phyloP scores from a whole-genome alignment of 2,888 invertebrate genomes.

The Diplazon laetatorius region DNA sequence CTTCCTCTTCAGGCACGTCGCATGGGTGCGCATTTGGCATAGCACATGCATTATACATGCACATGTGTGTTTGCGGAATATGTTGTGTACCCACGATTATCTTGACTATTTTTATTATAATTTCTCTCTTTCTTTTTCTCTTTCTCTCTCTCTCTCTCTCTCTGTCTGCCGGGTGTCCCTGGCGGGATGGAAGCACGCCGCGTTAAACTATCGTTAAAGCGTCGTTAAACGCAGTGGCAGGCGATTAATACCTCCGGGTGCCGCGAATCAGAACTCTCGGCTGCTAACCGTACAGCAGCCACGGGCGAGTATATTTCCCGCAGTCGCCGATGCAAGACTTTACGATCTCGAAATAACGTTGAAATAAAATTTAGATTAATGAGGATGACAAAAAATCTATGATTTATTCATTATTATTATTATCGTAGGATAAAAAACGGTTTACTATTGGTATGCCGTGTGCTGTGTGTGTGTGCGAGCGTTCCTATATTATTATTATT shows the following conservation, averaged over 20 bases:
- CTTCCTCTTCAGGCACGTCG: conserved; percentile 25
- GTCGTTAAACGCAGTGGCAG: conserved; percentile 70
- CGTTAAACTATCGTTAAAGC: conserved; percentile 73
- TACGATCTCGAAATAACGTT: conserved; percentile 31
- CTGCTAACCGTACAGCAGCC: conserved; percentile 16
- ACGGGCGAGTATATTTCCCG: neutral
- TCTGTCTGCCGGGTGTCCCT: neutral
- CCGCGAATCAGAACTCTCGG: conserved; percentile 67
- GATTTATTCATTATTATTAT: no score
- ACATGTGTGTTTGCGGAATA: conserved; percentile 33
- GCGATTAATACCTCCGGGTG: conserved; percentile 68
- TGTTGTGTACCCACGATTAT: conserved; percentile 53
- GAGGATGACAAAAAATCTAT: conserved; percentile 9
- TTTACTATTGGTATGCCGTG: no score
- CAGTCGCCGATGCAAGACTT: conserved; percentile 24
- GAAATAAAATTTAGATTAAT: conserved; percentile 12
- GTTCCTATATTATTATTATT: no score
- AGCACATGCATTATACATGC: conserved; percentile 42
- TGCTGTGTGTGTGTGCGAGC: no score
- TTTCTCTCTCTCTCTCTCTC: no score
- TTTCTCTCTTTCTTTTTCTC: no score
- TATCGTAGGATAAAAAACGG: no score
- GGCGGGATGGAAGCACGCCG: conserved; percentile 65
- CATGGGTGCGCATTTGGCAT: conserved; percentile 54
- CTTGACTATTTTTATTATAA: neutral